These are phyloP conservation scores for Oophaga sylvatica DNA, from an alignment of 2,797 vertebrate species.

Conservation along the genomic window DNA sequence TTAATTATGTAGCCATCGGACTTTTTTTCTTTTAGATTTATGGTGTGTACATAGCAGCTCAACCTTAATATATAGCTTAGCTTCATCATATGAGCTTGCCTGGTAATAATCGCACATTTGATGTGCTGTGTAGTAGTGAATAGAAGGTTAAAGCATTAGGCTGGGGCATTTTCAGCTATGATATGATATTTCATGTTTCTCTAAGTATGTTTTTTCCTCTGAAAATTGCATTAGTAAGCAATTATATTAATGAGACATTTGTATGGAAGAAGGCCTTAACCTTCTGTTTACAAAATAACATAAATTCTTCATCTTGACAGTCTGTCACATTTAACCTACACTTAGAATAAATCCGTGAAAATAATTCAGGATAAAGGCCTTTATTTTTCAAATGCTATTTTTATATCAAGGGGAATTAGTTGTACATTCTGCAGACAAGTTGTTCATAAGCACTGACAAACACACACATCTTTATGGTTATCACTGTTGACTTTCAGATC, in stretches of 20 bases:
- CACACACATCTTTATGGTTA: too few species aligned
- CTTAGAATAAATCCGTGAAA: constrained; percentile 12
- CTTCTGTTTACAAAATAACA: constrained; percentile 34
- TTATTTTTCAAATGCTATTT: background rate
- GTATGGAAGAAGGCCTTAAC: constrained; percentile 36
- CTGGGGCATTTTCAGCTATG: constrained; percentile 17
- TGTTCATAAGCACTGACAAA: background rate
- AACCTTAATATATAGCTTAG: constrained; percentile 37
- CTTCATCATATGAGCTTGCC: constrained; percentile 24
- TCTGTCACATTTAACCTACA: constrained; percentile 54
- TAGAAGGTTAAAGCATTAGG: constrained; percentile 55
- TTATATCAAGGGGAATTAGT: background rate
- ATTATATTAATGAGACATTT: constrained; percentile 58
- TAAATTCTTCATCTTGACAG: constrained; percentile 59
- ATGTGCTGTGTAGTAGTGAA: constrained; percentile 7
- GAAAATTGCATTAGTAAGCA: constrained; percentile 53
- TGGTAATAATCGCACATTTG: constrained; percentile 19
- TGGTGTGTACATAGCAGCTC: constrained; percentile 15
- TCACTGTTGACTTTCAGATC: background rate
- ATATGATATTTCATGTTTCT: constrained; percentile 56
- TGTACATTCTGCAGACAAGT: background rate
- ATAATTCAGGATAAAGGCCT: constrained; percentile 9
- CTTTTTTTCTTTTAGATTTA: constrained; percentile 32
- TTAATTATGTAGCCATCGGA: constrained; percentile 4
- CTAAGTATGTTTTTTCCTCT: constrained; percentile 43